Base-by-base conservation (phyloP, 2,797 vertebrate species). In the Falco concolor region DNA sequence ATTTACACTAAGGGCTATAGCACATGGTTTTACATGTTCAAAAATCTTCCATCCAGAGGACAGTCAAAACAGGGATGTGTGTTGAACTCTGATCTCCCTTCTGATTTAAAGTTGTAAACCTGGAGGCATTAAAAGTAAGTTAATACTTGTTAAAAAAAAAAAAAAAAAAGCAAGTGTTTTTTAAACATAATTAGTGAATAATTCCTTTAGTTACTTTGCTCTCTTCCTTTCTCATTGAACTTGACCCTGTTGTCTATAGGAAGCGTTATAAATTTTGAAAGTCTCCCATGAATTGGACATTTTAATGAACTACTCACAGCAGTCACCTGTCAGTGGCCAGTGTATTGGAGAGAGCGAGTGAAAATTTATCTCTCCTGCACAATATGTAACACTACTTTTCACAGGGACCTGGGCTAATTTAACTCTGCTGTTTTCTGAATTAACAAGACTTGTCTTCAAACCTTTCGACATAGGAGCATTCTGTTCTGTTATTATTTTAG, bases 201-300 rank as follows among this genome's bases (percentile, higher is more conserved):
- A 98, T 97, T 96, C 96, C 91, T 93, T 83, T 83, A 90, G 89
- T 95, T 94, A 86, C 73, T 97, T 89, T 89, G 34, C 93, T 88
- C 54, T 89, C 94, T 96, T 96, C 83, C 94, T 94, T 97, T 95
- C 96, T 96, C 89, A 92, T 97, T 98, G 97, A 97, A 96, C 96
- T 97, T 97, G 97, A 98, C 97, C 98, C 86, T 93, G 38, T 93
- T 96, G 93, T 97, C 97, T 94, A 72, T 84, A 96, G 96, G 97
- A 98, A 97, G 96, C 76, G 86, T 98, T 97, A 98, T 98, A 98
- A 98, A 98, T 98, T 98, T 97, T 97, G 96, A 94, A 97, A 97
- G 90, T 98, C 96, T 97, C 97, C 97, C 95, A 86, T 94, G 97
- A 96, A 96, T 83, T 90, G 93, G 97, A 98, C 97, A 95, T 97